phyloP scores from a whole-genome alignment of 1,140 invertebrate genomes.

The Monomorium pharaonis region DNA sequence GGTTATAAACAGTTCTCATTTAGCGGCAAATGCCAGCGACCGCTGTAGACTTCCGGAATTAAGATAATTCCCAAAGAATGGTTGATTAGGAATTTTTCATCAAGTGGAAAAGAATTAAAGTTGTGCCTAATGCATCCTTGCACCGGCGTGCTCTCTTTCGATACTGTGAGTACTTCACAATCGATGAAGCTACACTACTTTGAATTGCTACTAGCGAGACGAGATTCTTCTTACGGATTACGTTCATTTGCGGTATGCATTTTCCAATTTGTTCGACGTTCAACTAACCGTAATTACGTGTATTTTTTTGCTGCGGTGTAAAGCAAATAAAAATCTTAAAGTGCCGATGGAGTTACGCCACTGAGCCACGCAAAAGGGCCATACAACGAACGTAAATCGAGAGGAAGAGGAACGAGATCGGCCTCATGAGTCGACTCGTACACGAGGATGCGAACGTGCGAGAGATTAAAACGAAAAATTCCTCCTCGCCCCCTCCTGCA shows the following conservation, averaged over 20 bases:
- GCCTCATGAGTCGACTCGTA: slow-evolving; percentile 48
- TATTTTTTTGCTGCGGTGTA: not conserved
- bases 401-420: slow-evolving; percentile 65
- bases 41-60: slow-evolving; percentile 4
- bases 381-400: slow-evolving; percentile 26
- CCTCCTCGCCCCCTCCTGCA: not conserved
- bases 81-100: not conserved
- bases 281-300: not conserved
- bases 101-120: not conserved
- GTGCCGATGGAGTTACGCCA: not conserved
- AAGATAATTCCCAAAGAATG: not conserved
- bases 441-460: slow-evolving; percentile 66
- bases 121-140: not conserved
- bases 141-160: not conserved
- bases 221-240: not conserved
- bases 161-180: not conserved
- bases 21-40: not conserved
- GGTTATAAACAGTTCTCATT: slow-evolving; percentile 7
- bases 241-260: not conserved
- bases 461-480: slow-evolving; percentile 74
- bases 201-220: not conserved
- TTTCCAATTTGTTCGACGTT: not conserved
- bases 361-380: slow-evolving; percentile 20
- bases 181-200: not conserved
- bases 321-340: not conserved